A percentile compares a stretch with the other conserved stretches of the same genome.
These are phyloP conservation scores for Lithobates sylvaticus DNA, from an alignment of 2,797 vertebrate species.

Conservation along the genomic window DNA sequence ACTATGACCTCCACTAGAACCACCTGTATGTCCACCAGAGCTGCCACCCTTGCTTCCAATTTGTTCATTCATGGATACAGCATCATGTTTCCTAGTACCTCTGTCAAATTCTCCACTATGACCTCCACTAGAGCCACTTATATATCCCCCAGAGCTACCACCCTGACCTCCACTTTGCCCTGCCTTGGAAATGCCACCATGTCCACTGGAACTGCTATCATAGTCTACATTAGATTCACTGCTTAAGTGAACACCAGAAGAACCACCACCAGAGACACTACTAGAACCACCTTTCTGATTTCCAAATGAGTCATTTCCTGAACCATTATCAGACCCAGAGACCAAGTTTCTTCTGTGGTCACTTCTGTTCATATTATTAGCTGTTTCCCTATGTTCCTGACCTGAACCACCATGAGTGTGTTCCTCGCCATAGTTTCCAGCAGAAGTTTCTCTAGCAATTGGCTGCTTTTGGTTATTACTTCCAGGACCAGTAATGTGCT, in stretches of 20 bases:
- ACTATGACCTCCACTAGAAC: neutral
- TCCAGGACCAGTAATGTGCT: neutral
- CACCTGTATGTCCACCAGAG: neutral
- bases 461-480: neutral
- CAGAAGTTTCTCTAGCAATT: conserved; percentile 1
- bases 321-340: neutral
- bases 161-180: conserved; percentile 70
- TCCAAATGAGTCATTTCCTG: neutral
- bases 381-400: neutral
- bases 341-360: neutral
- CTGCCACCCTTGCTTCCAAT: neutral
- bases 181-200: conserved; percentile 53
- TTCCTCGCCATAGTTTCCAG: conserved; percentile 5
- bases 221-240: neutral
- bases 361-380: conserved; percentile 1
- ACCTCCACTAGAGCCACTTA: neutral
- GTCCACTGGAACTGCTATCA: no score
- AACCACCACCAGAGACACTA: neutral
- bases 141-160: neutral
- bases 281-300: neutral
- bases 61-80: neutral
- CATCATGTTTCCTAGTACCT: neutral
- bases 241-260: no score
- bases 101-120: neutral
- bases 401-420: neutral